Conservation (phyloP, 35 echinoderm and acorn worm genomes). For the Lytechinus variegatus region DNA sequence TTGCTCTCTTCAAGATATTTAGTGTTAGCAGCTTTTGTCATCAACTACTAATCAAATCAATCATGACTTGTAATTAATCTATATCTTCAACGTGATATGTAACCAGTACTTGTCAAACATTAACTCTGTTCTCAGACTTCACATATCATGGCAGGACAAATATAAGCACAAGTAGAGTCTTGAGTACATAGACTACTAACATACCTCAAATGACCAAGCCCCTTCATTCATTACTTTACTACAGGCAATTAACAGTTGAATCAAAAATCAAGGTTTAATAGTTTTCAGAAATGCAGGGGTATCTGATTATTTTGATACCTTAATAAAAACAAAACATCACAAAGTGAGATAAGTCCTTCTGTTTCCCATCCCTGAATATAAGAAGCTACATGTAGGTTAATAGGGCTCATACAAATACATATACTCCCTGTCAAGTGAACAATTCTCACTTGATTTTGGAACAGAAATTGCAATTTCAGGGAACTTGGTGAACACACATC, state of each 20-base stretch:
- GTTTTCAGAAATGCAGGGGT: too few relatives aligned
- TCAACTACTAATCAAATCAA: neutral
- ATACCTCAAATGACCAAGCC: neutral
- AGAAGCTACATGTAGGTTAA: neutral
- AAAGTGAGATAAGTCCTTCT: too few relatives aligned
- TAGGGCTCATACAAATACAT: neutral
- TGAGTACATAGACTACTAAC: neutral
- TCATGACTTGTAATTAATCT: neutral
- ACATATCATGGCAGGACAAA: neutral
- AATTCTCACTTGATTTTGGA: neutral
- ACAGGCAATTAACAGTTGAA: neutral
- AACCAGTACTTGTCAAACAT: neutral
- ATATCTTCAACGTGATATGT: neutral
- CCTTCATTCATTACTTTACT: neutral
- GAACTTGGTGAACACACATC: neutral
- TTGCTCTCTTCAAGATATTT: too few relatives aligned
- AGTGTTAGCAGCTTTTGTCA: too few relatives aligned
- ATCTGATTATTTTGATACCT: too few relatives aligned
- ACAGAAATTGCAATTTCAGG: neutral
- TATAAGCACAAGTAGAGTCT: neutral
- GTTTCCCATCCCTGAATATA: neutral
- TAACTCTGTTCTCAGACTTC: neutral
- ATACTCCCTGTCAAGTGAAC: neutral
- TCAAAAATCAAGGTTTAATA: neutral
- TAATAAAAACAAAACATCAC: too few relatives aligned